phyloP scores from a whole-genome alignment of 2,113 vertebrate genomes.

The Abramis brama region DNA sequence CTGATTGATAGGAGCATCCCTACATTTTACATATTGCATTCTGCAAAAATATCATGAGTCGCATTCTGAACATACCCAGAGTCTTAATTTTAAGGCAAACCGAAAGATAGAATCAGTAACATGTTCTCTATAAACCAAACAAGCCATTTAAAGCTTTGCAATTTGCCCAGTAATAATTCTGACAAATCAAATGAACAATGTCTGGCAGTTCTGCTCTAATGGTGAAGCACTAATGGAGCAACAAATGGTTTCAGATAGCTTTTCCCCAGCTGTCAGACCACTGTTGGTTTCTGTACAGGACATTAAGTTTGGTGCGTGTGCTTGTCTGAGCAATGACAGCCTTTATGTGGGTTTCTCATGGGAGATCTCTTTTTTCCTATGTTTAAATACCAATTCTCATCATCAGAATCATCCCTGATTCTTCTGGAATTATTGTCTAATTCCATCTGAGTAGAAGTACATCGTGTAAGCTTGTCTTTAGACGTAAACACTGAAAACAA shows the following conservation, averaged over 20 bases:
- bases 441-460: constrained; percentile 16
- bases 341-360: background rate
- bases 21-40: too few relatives aligned
- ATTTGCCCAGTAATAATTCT: constrained; percentile 1
- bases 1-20: too few relatives aligned
- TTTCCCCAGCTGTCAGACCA: constrained; percentile 35
- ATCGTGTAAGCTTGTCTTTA: constrained; percentile 40
- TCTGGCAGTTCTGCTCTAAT: constrained; percentile 1
- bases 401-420: background rate
- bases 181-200: constrained; percentile 26
- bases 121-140: background rate
- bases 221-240: constrained; percentile 27
- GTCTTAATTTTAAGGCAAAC: background rate
- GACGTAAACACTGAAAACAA: background rate
- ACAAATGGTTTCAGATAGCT: constrained; percentile 32
- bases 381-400: background rate
- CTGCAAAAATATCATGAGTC: background rate
- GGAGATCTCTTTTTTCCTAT: background rate
- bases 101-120: background rate
- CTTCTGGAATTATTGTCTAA: background rate
- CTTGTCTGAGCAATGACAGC: constrained; percentile 5
- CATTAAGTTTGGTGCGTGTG: background rate
- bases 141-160: background rate
- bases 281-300: constrained; percentile 6
- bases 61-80: background rate